phyloP scores from a whole-genome alignment of 2,113 vertebrate genomes.

The Probosciger aterrimus region DNA sequence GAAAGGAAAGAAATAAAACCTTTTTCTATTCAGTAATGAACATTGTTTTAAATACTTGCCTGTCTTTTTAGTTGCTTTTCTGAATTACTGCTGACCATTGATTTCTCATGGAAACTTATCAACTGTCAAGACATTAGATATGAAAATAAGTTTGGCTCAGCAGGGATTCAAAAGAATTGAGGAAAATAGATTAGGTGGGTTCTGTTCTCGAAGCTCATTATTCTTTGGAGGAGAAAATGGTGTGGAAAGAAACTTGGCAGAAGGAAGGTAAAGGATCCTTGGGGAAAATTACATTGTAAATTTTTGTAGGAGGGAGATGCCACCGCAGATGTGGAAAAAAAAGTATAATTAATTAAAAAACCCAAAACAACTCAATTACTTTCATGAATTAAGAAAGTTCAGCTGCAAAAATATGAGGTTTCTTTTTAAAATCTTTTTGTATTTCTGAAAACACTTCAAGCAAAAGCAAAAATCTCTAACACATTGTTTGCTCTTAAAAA shows the following conservation, averaged over 20 bases:
- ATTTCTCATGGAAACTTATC: not conserved
- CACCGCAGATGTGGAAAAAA: not conserved
- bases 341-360: not conserved
- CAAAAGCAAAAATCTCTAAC: not conserved
- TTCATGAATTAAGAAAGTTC: not conserved
- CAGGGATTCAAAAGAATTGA: not conserved
- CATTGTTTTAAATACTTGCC: not conserved
- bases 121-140: not conserved
- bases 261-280: not conserved
- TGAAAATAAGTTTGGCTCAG: not conserved
- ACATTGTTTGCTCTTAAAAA: not conserved
- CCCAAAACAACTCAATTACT: not conserved
- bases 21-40: not conserved
- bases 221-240: not conserved
- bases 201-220: not conserved
- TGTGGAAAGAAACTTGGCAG: not conserved
- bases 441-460: not conserved
- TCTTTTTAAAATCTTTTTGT: not conserved
- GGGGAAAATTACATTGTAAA: not conserved
- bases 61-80: not conserved
- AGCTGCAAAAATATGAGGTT: not conserved
- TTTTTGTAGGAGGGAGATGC: not conserved
- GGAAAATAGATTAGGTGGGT: not conserved
- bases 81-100: not conserved
- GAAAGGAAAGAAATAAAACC: not conserved